A percentile compares a stretch with the other conserved stretches of the same genome.
phyloP scores from a whole-genome alignment of 1,140 invertebrate species.

The Harpegnathos saltator region DNA sequence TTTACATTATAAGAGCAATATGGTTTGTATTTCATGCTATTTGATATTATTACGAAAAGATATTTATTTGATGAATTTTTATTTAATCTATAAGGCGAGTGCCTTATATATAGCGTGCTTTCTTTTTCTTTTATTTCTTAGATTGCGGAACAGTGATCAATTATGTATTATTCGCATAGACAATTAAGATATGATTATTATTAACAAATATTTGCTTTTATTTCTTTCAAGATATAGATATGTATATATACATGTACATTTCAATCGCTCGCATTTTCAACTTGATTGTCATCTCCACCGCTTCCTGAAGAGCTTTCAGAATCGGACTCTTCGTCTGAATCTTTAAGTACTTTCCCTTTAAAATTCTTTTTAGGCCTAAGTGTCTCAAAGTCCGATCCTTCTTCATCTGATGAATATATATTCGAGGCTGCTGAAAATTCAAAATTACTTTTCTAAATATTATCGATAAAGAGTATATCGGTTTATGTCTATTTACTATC shows the following conservation, averaged over 20 bases:
- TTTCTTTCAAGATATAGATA: constrained; percentile 14
- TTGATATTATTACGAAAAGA: no score
- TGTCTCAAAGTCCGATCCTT: constrained; percentile 94
- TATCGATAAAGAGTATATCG: constrained; percentile 20
- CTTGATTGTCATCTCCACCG: constrained; percentile 74
- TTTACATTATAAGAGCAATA: no score
- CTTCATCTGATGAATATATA: constrained; percentile 97
- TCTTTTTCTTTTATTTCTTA: no score
- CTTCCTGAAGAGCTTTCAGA: constrained; percentile 82
- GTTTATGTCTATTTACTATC: neutral
- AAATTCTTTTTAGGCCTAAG: constrained; percentile 91
- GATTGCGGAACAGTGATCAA: no score
- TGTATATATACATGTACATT: constrained; percentile 33
- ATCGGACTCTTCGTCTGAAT: constrained; percentile 91
- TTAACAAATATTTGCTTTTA: no score
- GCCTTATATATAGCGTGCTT: no score
- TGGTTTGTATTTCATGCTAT: no score
- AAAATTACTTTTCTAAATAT: constrained; percentile 67
- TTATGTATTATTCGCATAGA: no score
- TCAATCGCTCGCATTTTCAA: constrained; percentile 65
- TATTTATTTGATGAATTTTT: no score
- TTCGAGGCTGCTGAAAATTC: constrained; percentile 87
- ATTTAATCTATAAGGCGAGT: no score
- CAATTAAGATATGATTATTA: no score
- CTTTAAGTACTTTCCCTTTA: constrained; percentile 92